These are phyloP conservation scores for Semnornis frantzii DNA, from an alignment of 2,113 vertebrate genomes.

Conservation along the genomic window DNA sequence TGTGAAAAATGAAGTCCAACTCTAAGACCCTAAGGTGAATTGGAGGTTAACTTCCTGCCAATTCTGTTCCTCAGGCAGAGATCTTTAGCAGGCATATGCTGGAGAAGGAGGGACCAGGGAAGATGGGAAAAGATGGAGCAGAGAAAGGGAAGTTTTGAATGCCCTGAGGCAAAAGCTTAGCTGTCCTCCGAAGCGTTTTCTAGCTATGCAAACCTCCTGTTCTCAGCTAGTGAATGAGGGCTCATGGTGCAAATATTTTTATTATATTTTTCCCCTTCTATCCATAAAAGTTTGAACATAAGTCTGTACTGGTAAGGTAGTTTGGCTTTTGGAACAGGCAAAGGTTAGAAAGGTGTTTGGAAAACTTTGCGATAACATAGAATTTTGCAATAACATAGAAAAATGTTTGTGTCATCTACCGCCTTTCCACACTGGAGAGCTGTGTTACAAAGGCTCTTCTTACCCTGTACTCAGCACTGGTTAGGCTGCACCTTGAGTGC, in stretches of 20 bases:
- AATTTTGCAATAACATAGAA: neutral
- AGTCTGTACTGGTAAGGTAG: neutral
- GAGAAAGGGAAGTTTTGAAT: neutral
- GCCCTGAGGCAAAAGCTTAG: neutral
- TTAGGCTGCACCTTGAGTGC: too few relatives aligned
- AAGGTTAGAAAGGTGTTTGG: neutral
- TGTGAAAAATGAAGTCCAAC: slow-evolving; percentile 22
- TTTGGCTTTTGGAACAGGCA: neutral
- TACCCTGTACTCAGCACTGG: neutral
- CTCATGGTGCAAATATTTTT: neutral
- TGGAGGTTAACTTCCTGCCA: slow-evolving; percentile 26
- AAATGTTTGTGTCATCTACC: neutral
- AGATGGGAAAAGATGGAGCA: neutral
- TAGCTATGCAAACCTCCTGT: neutral
- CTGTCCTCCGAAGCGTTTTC: neutral
- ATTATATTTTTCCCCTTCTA: neutral
- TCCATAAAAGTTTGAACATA: neutral
- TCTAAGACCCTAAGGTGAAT: neutral
- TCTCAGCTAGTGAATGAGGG: neutral
- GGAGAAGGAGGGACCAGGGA: neutral
- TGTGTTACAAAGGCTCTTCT: neutral
- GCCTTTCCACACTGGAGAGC: neutral
- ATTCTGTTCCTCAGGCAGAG: neutral
- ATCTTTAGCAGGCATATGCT: neutral
- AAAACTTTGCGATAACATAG: neutral